Evolutionary conservation across 2,888 invertebrate genomes (phyloP), one percentile per base, ranked within the genome.

Genomic region (Vanessa cardui): DNA sequence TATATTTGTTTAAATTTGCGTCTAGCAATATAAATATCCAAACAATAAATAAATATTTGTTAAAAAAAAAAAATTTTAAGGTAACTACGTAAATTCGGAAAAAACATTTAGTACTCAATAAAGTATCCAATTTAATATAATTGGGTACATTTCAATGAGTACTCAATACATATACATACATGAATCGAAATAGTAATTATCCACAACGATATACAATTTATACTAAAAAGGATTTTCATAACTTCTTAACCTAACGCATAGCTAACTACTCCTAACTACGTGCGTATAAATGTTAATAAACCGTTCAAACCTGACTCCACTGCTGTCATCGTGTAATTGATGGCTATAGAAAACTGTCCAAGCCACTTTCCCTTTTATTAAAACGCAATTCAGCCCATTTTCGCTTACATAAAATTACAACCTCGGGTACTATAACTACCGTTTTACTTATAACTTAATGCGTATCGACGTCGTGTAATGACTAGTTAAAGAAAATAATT

Each of bases 401-500:
- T 71, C 46, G 60, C 63, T 62, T 64, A 63, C 50, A 1, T 59
- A 62, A 7, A 18, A 60, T 9, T 39, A 65, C 52, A 26, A 21
- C 62, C 45, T 64, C 21, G 58, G 67, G 63, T 56, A 69, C 58
- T 52, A 72, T 70, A 74, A 72, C 69, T 69, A 68, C 73, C 72
- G 68, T 72, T 72, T 72, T 72, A 65, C 58, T 58, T 61, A 62
- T 68, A 62, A 69, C 63, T 66, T 72, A 73, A 70, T 73, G 67
- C 66, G 70, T 72, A 74, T 73, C 72, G 71, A 74, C 70, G 70
- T 65, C 74, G 60, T 74, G 72, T 75, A 75, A 75, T 75, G 65
- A 65, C 69, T 66, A 54, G 69, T 64, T 71, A 68, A 63, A 68
- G 68, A 66, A 68, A 71, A 72, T 68, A 66, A 72, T 74, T 70